phyloP scores from a whole-genome alignment of 2,113 vertebrate species.

The Otus sunia region DNA sequence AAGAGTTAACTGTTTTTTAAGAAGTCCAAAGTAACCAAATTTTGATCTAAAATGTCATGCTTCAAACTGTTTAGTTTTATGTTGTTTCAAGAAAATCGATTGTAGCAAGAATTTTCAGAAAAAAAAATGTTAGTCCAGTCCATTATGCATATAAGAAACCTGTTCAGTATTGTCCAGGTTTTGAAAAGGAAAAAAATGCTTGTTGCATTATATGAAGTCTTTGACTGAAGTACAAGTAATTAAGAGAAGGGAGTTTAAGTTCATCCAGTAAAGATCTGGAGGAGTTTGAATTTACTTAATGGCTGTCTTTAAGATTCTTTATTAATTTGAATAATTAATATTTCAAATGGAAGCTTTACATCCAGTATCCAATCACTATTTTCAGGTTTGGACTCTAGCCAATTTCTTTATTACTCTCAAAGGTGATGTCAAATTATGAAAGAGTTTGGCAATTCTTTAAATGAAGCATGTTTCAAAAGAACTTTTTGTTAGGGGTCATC shows the following conservation, averaged over 20 bases:
- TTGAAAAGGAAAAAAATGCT: not conserved
- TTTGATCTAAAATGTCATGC: not conserved
- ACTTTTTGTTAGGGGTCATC: not conserved
- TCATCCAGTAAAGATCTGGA: not conserved
- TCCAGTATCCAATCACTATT: not conserved
- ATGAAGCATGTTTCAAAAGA: not conserved
- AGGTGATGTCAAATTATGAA: not conserved
- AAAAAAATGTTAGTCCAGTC: not conserved
- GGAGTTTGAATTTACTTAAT: not conserved
- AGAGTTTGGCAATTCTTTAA: not conserved
- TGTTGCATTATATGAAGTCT: not conserved
- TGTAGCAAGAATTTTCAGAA: not conserved
- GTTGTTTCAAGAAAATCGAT: not conserved
- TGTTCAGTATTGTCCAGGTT: not conserved
- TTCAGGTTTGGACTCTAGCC: not conserved
- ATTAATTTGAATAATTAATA: not conserved
- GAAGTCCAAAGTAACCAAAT: not conserved
- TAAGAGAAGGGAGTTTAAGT: not conserved
- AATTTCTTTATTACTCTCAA: not conserved
- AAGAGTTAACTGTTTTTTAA: not conserved
- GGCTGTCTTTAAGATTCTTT: not conserved
- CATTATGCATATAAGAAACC: not conserved
- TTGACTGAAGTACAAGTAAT: not conserved
- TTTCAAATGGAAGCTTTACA: not conserved
- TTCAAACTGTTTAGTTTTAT: not conserved